These are phyloP conservation scores for Zaprionus camerounensis DNA, from an alignment of 1,140 invertebrate species.

Conservation along the genomic window DNA sequence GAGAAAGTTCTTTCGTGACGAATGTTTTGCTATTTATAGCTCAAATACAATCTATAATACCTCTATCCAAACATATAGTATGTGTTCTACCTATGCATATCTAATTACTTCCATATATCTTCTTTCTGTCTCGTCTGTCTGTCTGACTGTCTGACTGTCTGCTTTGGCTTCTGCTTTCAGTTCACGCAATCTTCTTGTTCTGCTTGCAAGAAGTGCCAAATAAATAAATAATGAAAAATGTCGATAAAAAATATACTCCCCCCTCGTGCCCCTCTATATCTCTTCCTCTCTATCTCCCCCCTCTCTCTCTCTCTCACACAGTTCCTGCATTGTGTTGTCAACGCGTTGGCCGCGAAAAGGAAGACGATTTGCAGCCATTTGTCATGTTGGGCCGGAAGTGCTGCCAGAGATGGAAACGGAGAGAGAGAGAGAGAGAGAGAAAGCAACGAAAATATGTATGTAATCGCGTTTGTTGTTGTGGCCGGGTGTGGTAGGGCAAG, in stretches of 20 bases:
- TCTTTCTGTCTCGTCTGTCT: neutral
- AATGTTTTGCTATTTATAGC: neutral
- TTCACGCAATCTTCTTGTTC: neutral
- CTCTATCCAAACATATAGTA: neutral
- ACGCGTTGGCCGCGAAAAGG: constrained; percentile 75
- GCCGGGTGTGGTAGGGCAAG: neutral
- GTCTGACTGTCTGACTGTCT: neutral
- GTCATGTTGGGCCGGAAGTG: constrained; percentile 70
- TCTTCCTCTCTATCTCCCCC: no score
- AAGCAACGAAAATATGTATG: constrained; percentile 27
- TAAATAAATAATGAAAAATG: constrained; percentile 79
- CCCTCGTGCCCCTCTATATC: no score
- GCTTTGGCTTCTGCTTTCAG: neutral
- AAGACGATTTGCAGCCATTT: constrained; percentile 82
- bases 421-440: constrained; percentile 1
- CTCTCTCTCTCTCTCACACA: neutral
- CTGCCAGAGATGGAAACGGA: constrained; percentile 31
- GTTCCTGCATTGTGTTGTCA: constrained; percentile 67
- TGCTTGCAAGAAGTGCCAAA: constrained; percentile 55
- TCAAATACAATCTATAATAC: neutral
- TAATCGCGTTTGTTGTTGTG: constrained; percentile 46
- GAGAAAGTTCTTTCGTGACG: neutral
- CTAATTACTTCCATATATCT: constrained; percentile 2
- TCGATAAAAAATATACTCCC: constrained; percentile 64
- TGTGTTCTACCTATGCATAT: neutral